Evolutionary conservation across 37 sponge, comb jelly and placozoan genomes (phyloP), one percentile per base, ranked within the genome.

Genomic region (Agelas oroides): DNA sequence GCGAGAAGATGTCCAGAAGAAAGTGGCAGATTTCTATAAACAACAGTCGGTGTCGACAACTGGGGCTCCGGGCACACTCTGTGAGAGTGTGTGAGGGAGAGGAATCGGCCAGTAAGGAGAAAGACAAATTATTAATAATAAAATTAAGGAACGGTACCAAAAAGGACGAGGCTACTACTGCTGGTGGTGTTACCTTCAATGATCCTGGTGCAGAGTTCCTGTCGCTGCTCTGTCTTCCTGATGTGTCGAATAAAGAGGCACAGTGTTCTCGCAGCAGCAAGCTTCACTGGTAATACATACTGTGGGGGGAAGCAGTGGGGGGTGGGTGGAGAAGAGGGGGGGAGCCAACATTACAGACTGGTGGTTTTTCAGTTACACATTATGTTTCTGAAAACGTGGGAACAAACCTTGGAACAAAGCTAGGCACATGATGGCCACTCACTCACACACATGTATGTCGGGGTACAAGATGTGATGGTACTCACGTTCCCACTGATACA

Each of bases 261-360:
- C 20, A 89, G 83, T 33, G 93, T 80, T 1, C 55, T 28, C 13
- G 64, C 36, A 64, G 96, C 92, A 19, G 93, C 84, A 5, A 76
- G 37, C 82, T 89, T 92, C 39, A 95, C 93, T 53, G 96, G 96
- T 16, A 85, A 39, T 13, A 91, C 95, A 69, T 25, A 81, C 95
- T 94, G 70, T 0, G 31, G 39, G 23, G 30, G 53, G 31, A 59
- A 27, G 58, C 31, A 27, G 67, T 19, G 21, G 28, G 61, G 59
- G 33, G n/a, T n/a, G n/a, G n/a, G n/a, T n/a, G n/a, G n/a, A n/a
- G n/a, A n/a, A n/a, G n/a, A n/a, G n/a, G 33, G 14, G 36, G 16
- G 53, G 56, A 5, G 46, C 54, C 18, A 19, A 20, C 16, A 20
- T 57, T 20, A 19, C 59, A 57, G 16, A 57, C 19, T 16, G 19